Percentiles rank a stretch among this genome's conserved stretches.
These are phyloP conservation scores for Agonopterix heracliana DNA, from an alignment of 2,888 invertebrate species.

Conservation along the genomic window DNA sequence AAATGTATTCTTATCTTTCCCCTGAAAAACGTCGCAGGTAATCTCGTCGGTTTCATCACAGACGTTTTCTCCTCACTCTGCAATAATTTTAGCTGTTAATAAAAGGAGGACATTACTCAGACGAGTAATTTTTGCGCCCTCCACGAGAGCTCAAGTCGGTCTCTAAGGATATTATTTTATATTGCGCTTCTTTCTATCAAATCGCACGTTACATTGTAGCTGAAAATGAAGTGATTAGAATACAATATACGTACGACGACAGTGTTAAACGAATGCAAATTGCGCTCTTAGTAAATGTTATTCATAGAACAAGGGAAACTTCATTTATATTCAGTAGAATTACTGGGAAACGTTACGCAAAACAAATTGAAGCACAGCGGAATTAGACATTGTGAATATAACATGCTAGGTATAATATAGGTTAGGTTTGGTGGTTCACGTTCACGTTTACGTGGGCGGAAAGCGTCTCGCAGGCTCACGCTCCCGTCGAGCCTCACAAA, in stretches of 20 bases:
- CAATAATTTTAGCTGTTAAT: constrained; percentile 54
- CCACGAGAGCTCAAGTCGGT: constrained; percentile 2
- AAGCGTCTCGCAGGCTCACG: constrained; percentile 15
- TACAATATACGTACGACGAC: constrained; percentile 31
- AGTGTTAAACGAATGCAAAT: constrained; percentile 51
- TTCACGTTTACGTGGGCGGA: constrained; percentile 13
- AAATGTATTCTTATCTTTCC: constrained; percentile 35
- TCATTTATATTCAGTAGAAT: constrained; percentile 63
- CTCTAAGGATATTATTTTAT: background rate
- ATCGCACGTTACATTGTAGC: background rate
- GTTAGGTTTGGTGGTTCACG: constrained; percentile 14
- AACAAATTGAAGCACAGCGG: constrained; percentile 38
- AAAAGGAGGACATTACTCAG: constrained; percentile 47
- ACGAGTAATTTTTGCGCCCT: constrained; percentile 39
- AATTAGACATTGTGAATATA: constrained; percentile 40
- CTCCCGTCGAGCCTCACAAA: constrained; percentile 20
- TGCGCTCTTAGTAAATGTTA: constrained; percentile 56
- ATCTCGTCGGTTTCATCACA: constrained; percentile 42
- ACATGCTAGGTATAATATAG: background rate
- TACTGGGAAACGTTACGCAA: constrained; percentile 43
- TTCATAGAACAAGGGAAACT: constrained; percentile 57
- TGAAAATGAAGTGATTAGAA: constrained; percentile 26
- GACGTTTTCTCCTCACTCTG: constrained; percentile 31
- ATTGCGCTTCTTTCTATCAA: background rate
- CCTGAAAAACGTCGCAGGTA: constrained; percentile 39